Evolutionary conservation across 2,888 invertebrate species (phyloP).

Genomic region (Tenthredo livida): DNA sequence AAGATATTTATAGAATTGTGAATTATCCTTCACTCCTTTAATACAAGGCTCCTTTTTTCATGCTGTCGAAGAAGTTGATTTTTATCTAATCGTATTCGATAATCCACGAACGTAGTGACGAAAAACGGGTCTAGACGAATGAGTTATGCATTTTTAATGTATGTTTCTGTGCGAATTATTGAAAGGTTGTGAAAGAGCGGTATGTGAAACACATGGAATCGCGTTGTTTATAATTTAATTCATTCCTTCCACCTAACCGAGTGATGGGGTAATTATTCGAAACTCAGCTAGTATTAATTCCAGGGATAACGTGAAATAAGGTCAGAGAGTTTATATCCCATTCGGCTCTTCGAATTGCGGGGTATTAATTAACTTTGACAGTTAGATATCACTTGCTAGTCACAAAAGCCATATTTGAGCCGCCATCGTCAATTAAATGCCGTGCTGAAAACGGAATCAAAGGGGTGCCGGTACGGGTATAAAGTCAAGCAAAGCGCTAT

Average conservation of each 20-base stretch:
- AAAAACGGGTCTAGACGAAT: constrained; percentile 20
- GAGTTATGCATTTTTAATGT: neutral
- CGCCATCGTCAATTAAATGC: constrained; percentile 33
- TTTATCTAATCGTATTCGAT: neutral
- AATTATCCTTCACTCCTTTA: neutral
- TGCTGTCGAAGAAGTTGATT: neutral
- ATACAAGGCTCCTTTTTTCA: neutral
- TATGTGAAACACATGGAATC: neutral
- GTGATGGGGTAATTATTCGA: constrained; percentile 32
- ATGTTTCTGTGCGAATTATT: neutral
- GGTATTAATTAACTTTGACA: constrained; percentile 40
- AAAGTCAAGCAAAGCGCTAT: constrained; percentile 11
- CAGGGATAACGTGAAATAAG: constrained; percentile 20
- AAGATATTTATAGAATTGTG: neutral
- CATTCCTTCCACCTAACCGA: neutral
- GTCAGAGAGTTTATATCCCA: constrained; percentile 29
- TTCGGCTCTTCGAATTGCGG: constrained; percentile 12
- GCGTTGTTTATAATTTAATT: constrained; percentile 10
- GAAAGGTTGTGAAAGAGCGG: neutral
- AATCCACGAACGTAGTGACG: neutral
- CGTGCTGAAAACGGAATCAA: constrained; percentile 40
- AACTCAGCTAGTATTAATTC: constrained; percentile 7
- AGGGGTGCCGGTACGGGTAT: constrained; percentile 15
- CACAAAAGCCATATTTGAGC: constrained; percentile 35
- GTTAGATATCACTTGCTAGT: constrained; percentile 39